Evolutionary conservation across 2,113 vertebrate genomes (phyloP).

Genomic region (Isurus oxyrinchus): DNA sequence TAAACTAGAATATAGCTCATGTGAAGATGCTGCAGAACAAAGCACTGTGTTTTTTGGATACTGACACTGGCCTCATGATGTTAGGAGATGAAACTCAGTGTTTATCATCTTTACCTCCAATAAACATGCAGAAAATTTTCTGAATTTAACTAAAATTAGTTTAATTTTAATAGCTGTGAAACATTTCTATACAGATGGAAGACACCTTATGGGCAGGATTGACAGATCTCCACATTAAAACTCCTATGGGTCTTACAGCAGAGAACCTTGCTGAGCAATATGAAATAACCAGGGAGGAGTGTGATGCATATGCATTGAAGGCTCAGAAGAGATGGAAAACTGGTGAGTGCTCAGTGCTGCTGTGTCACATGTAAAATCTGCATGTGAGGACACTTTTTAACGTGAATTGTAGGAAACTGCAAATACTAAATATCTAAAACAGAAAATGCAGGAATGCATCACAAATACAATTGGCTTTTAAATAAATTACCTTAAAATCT

Average conservation of each 20-base stretch:
- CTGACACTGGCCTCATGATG: background rate
- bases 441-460: background rate
- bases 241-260: constrained; percentile 84
- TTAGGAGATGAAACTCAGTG: background rate
- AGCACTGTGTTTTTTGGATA: background rate
- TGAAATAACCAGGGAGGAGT: constrained; percentile 75
- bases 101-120: background rate
- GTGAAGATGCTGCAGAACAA: background rate
- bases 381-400: background rate
- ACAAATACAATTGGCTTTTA: background rate
- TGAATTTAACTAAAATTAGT: background rate
- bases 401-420: background rate
- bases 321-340: constrained; percentile 87
- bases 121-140: background rate
- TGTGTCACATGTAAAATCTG: background rate
- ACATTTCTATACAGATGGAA: constrained; percentile 65
- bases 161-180: background rate
- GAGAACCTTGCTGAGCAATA: constrained; percentile 89
- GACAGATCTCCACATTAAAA: constrained; percentile 75
- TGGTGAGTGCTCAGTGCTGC: constrained; percentile 58
- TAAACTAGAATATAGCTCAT: background rate
- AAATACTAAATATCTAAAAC: background rate
- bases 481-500: background rate
- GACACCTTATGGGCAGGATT: constrained; percentile 80
- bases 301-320: constrained; percentile 74